Evolutionary conservation across 2,888 invertebrate genomes (phyloP).

Genomic region (Campoplex nolae): DNA sequence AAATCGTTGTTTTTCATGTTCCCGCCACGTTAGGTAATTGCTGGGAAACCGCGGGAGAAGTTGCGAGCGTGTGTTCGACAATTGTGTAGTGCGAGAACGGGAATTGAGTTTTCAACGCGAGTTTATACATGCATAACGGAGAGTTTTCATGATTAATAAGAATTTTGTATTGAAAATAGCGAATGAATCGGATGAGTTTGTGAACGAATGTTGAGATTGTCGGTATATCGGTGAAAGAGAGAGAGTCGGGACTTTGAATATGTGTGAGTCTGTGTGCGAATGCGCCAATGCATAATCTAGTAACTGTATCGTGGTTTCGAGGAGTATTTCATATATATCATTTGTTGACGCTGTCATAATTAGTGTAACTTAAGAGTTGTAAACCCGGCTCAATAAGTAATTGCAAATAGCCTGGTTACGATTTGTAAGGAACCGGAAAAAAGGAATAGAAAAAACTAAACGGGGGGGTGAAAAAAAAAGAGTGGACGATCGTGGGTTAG

Average conservation of each 20-base stretch:
- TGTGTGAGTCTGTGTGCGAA: conserved; percentile 73
- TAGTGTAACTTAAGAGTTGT: conserved; percentile 75
- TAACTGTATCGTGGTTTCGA: conserved; percentile 76
- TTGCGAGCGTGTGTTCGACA: conserved; percentile 1
- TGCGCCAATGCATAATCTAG: conserved; percentile 80
- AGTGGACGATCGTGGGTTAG: conserved; percentile 36
- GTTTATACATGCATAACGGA: conserved; percentile 23
- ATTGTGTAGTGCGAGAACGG: background rate
- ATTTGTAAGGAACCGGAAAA: conserved; percentile 28
- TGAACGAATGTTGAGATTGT: conserved; percentile 7
- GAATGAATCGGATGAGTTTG: conserved; percentile 33
- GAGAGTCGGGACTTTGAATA: conserved; percentile 36
- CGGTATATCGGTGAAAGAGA: conserved; percentile 19
- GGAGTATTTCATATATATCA: conserved; percentile 81
- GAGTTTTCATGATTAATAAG: conserved; percentile 1
- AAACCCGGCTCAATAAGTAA: conserved; percentile 62
- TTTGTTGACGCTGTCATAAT: conserved; percentile 82
- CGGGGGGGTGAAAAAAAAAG: conserved; percentile 33
- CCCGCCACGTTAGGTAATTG: conserved; percentile 20
- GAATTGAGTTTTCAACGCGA: conserved; percentile 11
- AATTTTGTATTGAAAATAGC: background rate
- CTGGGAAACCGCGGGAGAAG: conserved; percentile 18
- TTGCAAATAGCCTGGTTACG: conserved; percentile 47
- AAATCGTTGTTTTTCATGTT: conserved; percentile 16
- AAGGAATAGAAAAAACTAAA: conserved; percentile 13